Base-by-base conservation (phyloP, 2,113 vertebrate genomes). In the Nycticryphes semicollaris region DNA sequence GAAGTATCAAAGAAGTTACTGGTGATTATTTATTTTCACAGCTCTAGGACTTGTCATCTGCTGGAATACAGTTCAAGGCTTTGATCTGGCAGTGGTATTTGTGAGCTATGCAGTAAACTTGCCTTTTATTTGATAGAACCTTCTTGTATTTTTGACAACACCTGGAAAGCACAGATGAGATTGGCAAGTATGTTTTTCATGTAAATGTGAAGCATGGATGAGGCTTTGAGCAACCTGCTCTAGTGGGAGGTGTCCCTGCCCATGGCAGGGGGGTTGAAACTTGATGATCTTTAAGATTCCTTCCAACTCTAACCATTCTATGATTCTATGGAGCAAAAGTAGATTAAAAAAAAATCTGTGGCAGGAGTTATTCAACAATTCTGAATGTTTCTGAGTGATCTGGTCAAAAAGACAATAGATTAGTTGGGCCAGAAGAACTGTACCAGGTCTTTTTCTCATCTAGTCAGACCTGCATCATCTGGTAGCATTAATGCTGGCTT, bases 131-230 rank as follows among this genome's bases (percentile, higher is more conserved):
- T 87, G 10, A 74, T 6, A 33, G 9, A 78, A 4, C 11, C 13
- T 73, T 78, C 35, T 73, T 47, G 13, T 57, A 47, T 41, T 57
- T 72, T 78, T 59, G 72, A 20, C 13, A 63, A 43, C 28, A 74
- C 30, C 21, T 51, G 54, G 35, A 51, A 76, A 53, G 13, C 23
- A 33, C 28, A 72, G 19, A 25, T 11, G 18, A 82, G 33, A 53
- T 13, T n/a, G 41, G 9, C 0, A 2, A 41, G 22, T 25, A 15
- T 33, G 3, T 82, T n/a, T 83, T 62, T 81, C 25, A 45, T 0
- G 1, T 57, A 68, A 51, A 60, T 25, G 37, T 43, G 69, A 76
- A 66, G 3, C 30, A 43, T 12, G 18, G 43, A 14, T 43, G 43
- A 13, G 43, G 43, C 43, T 43, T 43, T 43, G 43, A 43, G 43